phyloP scores from a whole-genome alignment of 1,140 invertebrate genomes.

The Lepidurus packardi region DNA sequence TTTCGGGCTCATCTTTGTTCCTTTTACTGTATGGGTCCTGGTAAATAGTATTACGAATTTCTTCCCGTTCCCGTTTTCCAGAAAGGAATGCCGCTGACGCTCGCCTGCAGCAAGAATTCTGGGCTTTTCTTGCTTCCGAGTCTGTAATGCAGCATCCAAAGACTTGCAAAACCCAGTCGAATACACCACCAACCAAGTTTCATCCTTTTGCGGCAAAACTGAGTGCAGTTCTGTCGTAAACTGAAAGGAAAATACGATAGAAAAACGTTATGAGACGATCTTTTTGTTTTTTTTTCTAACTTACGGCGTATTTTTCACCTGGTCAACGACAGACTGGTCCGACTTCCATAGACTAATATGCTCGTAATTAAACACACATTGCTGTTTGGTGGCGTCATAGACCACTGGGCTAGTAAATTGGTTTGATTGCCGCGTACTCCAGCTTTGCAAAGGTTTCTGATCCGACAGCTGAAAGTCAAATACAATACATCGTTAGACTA shows the following conservation, averaged over 20 bases:
- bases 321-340: not conserved
- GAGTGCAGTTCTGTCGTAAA: not conserved
- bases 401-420: constrained; percentile 2
- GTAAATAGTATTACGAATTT: not conserved
- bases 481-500: no score
- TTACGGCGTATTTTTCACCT: not conserved
- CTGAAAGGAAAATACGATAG: not conserved
- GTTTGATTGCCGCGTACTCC: not conserved
- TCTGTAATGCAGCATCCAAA: not conserved
- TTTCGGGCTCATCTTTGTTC: not conserved
- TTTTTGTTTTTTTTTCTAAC: not conserved
- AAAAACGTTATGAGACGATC: not conserved
- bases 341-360: not conserved
- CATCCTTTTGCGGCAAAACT: not conserved
- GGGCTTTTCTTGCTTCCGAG: not conserved
- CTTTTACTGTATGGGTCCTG: not conserved
- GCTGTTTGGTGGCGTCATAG: not conserved
- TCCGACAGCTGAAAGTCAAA: not conserved
- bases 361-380: not conserved
- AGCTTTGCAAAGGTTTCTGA: constrained; percentile 6
- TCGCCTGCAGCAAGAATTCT: not conserved
- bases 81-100: not conserved
- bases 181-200: not conserved
- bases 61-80: not conserved
- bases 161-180: not conserved